A percentile compares a stretch with the other conserved stretches of the same genome.
Conservation (phyloP, 2,113 vertebrate species). For the Daubentonia madagascariensis region DNA sequence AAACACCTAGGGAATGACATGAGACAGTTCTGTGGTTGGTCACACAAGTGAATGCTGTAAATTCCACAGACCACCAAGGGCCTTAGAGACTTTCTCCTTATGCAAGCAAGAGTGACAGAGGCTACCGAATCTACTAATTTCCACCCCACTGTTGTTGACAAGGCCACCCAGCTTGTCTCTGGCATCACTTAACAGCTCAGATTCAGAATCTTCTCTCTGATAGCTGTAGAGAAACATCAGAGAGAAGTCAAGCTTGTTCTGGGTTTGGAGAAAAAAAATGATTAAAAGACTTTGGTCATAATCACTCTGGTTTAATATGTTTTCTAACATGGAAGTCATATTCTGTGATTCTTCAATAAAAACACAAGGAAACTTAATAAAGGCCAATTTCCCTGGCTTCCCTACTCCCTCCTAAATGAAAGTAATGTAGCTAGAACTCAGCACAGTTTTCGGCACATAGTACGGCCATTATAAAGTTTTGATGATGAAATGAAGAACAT, state of each 20-base stretch:
- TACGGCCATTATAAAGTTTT: not conserved
- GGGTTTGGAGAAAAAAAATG: not conserved
- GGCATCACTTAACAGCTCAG: not conserved
- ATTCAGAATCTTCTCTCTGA: not conserved
- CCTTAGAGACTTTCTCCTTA: not conserved
- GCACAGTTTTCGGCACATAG: not conserved
- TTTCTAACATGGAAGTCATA: not conserved
- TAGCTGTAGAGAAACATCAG: not conserved
- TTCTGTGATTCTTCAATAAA: not conserved
- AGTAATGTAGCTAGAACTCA: not conserved
- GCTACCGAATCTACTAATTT: not conserved
- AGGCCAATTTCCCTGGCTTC: not conserved
- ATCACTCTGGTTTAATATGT: not conserved
- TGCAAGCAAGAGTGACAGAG: not conserved
- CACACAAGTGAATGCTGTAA: not conserved
- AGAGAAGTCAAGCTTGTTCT: not conserved
- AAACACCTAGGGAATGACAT: not conserved
- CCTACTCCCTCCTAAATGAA: not conserved
- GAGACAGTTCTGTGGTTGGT: not conserved
- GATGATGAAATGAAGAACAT: not conserved
- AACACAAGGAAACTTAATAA: not conserved
- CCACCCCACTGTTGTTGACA: not conserved
- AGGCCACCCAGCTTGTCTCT: not conserved
- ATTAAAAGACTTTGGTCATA: not conserved
- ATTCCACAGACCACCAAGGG: not conserved